phyloP scores from a whole-genome alignment of 2,797 vertebrate genomes.

The Anguilla megastoma region DNA sequence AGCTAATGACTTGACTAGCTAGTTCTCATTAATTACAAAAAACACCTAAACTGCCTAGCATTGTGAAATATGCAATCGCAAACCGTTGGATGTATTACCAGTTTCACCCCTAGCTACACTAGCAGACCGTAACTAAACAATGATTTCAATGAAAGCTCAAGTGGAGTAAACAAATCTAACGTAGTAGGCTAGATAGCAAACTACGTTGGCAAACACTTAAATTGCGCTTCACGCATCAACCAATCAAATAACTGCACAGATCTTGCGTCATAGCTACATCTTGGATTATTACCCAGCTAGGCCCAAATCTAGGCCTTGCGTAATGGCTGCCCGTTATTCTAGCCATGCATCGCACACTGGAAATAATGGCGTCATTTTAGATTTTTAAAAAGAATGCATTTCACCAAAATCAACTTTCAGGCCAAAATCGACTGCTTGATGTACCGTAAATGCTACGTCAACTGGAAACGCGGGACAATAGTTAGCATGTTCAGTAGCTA shows the following conservation, averaged over 20 bases:
- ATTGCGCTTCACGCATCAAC: neutral
- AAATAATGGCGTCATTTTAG: neutral
- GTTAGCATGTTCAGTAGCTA: neutral
- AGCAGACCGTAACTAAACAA: too few species aligned
- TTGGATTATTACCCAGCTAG: neutral
- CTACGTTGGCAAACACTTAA: neutral
- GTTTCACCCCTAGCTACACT: neutral
- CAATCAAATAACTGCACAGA: neutral
- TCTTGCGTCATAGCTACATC: neutral
- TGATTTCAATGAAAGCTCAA: too few species aligned
- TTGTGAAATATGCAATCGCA: neutral
- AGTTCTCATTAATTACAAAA: too few species aligned
- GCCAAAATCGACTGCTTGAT: neutral
- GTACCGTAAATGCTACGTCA: neutral
- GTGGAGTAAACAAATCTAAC: too few species aligned
- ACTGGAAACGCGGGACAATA: neutral
- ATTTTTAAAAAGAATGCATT: neutral
- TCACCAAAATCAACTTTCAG: neutral
- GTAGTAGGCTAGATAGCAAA: neutral
- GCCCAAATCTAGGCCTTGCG: conserved; percentile 10
- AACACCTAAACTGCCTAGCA: too few species aligned
- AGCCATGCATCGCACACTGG: too few species aligned
- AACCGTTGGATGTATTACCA: neutral
- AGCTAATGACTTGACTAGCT: too few species aligned
- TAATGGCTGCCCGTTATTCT: neutral